These are phyloP conservation scores for Calidris pugnax DNA, from an alignment of 2,113 vertebrate genomes.

Conservation along the genomic window DNA sequence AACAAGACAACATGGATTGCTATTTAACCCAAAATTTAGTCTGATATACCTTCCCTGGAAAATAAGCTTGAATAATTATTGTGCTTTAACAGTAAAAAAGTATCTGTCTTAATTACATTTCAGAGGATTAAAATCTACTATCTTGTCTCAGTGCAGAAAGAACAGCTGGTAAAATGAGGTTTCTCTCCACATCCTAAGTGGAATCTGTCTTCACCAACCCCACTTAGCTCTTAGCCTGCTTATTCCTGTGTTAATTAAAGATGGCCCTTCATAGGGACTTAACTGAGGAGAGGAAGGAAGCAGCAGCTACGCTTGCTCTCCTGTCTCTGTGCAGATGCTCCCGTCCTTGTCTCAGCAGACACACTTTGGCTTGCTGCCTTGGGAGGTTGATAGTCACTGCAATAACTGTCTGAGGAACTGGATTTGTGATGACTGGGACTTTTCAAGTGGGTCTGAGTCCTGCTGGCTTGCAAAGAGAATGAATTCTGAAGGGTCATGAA, in stretches of 20 bases:
- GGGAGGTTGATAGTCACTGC: background rate
- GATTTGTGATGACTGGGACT: background rate
- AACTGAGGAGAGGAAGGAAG: background rate
- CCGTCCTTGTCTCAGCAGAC: background rate
- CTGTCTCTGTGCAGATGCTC: background rate
- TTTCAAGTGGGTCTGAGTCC: background rate
- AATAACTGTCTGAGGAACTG: background rate
- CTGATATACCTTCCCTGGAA: background rate
- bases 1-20: background rate
- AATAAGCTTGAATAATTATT: background rate
- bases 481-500: background rate
- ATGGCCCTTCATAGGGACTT: background rate
- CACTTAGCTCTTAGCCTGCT: background rate
- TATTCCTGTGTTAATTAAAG: background rate
- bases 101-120: background rate
- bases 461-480: background rate
- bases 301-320: background rate
- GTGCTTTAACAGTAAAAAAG: background rate
- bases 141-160: background rate
- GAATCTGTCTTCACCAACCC: background rate
- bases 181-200: background rate
- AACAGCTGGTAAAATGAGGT: background rate
- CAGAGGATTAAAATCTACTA: background rate
- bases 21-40: background rate
- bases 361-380: background rate